Base-by-base conservation (phyloP, 2,113 vertebrate genomes). In the Callocephalon fimbriatum region DNA sequence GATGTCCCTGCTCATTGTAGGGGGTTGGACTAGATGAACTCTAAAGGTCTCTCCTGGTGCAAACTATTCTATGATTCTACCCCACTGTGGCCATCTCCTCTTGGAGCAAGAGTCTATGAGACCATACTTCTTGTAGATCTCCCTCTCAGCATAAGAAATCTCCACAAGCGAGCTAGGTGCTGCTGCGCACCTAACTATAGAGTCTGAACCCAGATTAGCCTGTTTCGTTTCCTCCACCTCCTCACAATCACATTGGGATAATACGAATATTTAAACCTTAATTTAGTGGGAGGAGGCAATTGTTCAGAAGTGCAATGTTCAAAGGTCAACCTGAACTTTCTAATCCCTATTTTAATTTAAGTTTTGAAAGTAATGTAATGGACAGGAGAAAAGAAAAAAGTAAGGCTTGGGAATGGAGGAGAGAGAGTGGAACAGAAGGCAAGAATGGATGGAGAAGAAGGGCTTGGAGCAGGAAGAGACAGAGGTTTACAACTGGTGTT, bases 181-280 rank as follows among this genome's bases (percentile, higher is more conserved):
- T 1, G 2, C 12, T 0, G 1, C 65, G 22, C 11, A 3, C 66
- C 27, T 2, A 58, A 58, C 54, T 1, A 25, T 44, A 26, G 2
- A 10, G 4, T 21, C 22, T 9, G 32, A 14, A 2, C 29, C 51
- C 56, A 75, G 29, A n/a, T 26, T 10, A 71, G 22, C 65, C 37
- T 3, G 4, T 19, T 4, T 42, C 15, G 6, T 5, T 16, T 48
- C 27, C 26, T 22, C 15, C 42, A 18, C 11, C 35, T 68, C 15
- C 48, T 82, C n/a, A 2, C 32, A 18, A 22, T 19, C 70, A 6
- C 37, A 0, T 1, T 23, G 73, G 76, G 37, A 53, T 53, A 54
- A 45, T 37, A 9, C 0, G 0, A 38, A 53, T 10, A 1, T 48
- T 90, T 40, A 66, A 66, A 40, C 62, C n/a, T 67, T 56, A 58